These are phyloP conservation scores for Drosophila mayaguana DNA, from an alignment of 2,888 invertebrate species.

Conservation along the genomic window DNA sequence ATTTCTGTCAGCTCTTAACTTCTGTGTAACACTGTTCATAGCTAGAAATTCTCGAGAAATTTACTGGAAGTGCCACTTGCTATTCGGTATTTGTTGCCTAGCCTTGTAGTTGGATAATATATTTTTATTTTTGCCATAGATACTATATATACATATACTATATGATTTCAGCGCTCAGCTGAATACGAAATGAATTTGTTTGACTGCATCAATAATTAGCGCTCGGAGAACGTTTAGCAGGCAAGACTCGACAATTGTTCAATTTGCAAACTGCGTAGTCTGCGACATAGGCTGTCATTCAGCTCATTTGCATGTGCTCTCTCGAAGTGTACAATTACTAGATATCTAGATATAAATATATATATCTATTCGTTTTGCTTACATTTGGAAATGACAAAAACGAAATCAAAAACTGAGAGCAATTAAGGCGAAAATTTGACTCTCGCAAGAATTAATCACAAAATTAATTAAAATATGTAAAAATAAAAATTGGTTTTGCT, in stretches of 20 bases:
- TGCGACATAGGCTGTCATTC: not conserved
- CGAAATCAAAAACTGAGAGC: not conserved
- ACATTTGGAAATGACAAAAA: constrained; percentile 12
- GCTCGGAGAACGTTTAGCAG: constrained; percentile 12
- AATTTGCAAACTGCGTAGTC: constrained; percentile 38
- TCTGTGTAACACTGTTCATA: not conserved
- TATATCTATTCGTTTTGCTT: not conserved
- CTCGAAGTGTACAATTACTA: not conserved
- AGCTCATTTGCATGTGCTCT: constrained; percentile 48
- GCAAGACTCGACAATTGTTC: constrained; percentile 22
- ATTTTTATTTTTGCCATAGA: constrained; percentile 8
- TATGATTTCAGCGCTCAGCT: constrained; percentile 14
- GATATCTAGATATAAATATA: not conserved
- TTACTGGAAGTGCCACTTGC: constrained; percentile 11
- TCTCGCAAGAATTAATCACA: not conserved
- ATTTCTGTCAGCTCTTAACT: not conserved
- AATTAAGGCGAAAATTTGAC: not conserved
- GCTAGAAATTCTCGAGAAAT: not conserved
- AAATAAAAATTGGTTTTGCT: constrained; percentile 1
- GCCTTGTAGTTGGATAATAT: constrained; percentile 9
- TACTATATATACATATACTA: constrained; percentile 13
- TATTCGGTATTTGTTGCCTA: constrained; percentile 18
- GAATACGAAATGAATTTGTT: constrained; percentile 44
- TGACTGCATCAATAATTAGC: constrained; percentile 58
- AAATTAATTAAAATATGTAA: constrained; percentile 7